Base-by-base conservation (phyloP, 2,888 invertebrate species). In the Hemicrepidius hirtus region DNA sequence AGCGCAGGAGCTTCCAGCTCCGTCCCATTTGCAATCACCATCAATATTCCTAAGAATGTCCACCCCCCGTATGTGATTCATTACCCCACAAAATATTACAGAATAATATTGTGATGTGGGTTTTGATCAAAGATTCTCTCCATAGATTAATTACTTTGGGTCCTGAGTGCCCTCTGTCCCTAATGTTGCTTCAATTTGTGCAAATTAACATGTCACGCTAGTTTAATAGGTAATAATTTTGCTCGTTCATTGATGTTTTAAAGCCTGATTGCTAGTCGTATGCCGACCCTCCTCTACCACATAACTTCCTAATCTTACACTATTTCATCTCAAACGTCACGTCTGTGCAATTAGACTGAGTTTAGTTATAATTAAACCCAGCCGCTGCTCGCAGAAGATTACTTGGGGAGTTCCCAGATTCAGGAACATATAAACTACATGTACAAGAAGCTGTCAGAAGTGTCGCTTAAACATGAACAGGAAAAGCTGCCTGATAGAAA, bases 321-420 rank as follows among this genome's bases (percentile, higher is more conserved):
- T 66, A 62, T 66, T 66, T 71, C 71, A 67, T 66, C 60, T 50
- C 46, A 67, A 71, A 67, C 66, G 62, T 66, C 66, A 66, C 71
- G 71, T 71, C 66, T 50, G 60, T 67, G 62, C 66, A 71, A 71
- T 71, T 71, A 71, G 53, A 71, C 53, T 44, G 66, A 71, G 66
- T 71, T 71, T 67, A 71, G 66, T 62, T 67, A 71, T 71, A 71
- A 71, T 71, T 71, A 71, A 66, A 71, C 44, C 60, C 60, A 67
- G 60, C 46, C 66, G 66, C 41, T 66, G 62, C 53, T 41, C 49
- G 20, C 55, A 35, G 49, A 65, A 71, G 71, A 71, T 71, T 71
- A 71, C 71, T 67, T 53, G 41, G 50, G 62, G 71, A 71, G 71
- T 71, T 66, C 40, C 60, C 60, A 35, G 71, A 71, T 66, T 71